Base-by-base conservation (phyloP, 1,140 invertebrate genomes). In the Formica exsecta region DNA sequence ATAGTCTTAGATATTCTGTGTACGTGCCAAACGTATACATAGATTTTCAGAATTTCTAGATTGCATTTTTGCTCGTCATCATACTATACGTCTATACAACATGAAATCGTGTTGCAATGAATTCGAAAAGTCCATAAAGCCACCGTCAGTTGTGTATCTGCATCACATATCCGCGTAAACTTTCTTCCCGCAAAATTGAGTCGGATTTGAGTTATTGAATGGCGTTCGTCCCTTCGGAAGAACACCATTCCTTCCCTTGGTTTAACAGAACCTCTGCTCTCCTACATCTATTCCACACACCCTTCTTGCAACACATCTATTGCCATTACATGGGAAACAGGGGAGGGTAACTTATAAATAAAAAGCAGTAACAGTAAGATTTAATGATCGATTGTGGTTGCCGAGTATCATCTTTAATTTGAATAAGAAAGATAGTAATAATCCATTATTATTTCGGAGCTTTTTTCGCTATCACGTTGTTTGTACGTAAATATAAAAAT, bases 161-260 rank as follows among this genome's bases (percentile, higher is more conserved):
- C 59, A 84, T 62, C 44, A 48, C 32, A 32, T 1, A 32, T 74
- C 73, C 86, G 85, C 25, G 81, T 73, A 89, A 93, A 93, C 90
- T 88, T 94, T 92, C 88, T 92, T 93, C 87, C 85, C 87, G 90
- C 88, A 87, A 93, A 94, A 94, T 94, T 93, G 92, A 94, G 90
- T 92, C 85, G 87, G 91, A 93, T 94, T 93, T 94, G 92, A 95
- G 90, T 94, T 94, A 94, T 93, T 77, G 91, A 84, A 91, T 80
- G 87, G 79, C 90, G 86, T 77, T 66, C 88, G 85, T 92, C 92
- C 90, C 89, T 92, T 85, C 89, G 22, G 19, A 54, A 61, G 74
- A 76, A 87, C 32, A 87, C 32, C 32, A 32, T 32, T 32, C 2
- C 32, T 32, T 32, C 32, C 32, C 32, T 32, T 61, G 65, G 66